phyloP scores from a whole-genome alignment of 1,140 invertebrate species.

The Euura lappo region DNA sequence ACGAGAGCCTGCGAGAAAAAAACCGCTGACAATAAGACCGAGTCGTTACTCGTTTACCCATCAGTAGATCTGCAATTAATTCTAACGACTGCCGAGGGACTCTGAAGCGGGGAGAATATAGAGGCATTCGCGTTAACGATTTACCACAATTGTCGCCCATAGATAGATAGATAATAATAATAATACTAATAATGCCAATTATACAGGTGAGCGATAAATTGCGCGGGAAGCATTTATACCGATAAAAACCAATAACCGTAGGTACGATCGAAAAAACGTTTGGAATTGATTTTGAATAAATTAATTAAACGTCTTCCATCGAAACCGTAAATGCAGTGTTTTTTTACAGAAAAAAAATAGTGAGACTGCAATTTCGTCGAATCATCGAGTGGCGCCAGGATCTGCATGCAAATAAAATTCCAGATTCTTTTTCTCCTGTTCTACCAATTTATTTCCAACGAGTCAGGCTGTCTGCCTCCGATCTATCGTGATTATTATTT shows the following conservation, averaged over 20 bases:
- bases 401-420: neutral
- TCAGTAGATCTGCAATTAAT: neutral
- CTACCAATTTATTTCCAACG: conserved; percentile 2
- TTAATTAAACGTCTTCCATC: too few relatives aligned
- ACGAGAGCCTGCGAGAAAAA: neutral
- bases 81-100: neutral
- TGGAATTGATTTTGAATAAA: too few relatives aligned
- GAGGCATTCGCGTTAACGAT: neutral
- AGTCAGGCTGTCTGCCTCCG: neutral
- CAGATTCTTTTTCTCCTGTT: neutral
- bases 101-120: neutral
- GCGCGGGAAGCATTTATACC: too few relatives aligned
- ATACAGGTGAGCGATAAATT: neutral
- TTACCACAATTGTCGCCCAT: neutral
- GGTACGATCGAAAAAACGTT: too few relatives aligned
- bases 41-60: neutral
- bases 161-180: too few relatives aligned
- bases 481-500: neutral
- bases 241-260: too few relatives aligned
- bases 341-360: neutral
- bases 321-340: too few relatives aligned
- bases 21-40: neutral
- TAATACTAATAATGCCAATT: neutral
- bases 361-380: neutral
- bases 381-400: neutral